Evolutionary conservation across 2,113 vertebrate genomes (phyloP).

Genomic region (Mormyrus lacerda): DNA sequence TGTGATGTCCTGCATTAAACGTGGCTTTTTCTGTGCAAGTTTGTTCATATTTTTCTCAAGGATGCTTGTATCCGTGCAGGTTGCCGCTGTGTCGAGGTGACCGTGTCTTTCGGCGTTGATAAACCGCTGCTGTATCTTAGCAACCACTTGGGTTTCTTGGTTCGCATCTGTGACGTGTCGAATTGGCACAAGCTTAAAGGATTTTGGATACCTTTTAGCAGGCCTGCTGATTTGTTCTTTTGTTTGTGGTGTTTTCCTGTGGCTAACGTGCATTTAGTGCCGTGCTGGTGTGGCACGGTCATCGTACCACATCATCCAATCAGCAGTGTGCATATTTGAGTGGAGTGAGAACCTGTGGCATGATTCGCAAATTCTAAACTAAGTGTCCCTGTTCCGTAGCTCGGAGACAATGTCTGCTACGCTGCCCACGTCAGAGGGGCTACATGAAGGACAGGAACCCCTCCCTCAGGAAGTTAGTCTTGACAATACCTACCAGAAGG

Average conservation of each 20-base stretch:
- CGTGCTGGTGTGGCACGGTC: not conserved
- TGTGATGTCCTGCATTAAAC: not conserved
- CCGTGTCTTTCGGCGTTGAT: not conserved
- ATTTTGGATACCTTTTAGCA: not conserved
- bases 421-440: not conserved
- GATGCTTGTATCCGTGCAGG: not conserved
- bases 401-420: not conserved
- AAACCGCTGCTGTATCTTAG: not conserved
- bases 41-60: not conserved
- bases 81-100: not conserved
- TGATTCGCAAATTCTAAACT: conserved; percentile 16
- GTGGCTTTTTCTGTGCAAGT: not conserved
- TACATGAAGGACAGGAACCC: not conserved
- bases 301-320: not conserved
- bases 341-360: not conserved
- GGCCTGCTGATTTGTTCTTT: not conserved
- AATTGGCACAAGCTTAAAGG: not conserved
- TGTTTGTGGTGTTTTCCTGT: not conserved
- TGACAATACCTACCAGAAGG: conserved; percentile 15
- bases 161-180: not conserved
- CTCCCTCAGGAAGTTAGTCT: not conserved
- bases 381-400: conserved; percentile 41
- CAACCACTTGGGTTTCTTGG: not conserved
- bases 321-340: not conserved
- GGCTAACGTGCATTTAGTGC: not conserved